A percentile compares a stretch with the other conserved stretches of the same genome.
Evolutionary conservation across 2,797 vertebrate genomes (phyloP).

Genomic region (Tamandua tetradactyla): DNA sequence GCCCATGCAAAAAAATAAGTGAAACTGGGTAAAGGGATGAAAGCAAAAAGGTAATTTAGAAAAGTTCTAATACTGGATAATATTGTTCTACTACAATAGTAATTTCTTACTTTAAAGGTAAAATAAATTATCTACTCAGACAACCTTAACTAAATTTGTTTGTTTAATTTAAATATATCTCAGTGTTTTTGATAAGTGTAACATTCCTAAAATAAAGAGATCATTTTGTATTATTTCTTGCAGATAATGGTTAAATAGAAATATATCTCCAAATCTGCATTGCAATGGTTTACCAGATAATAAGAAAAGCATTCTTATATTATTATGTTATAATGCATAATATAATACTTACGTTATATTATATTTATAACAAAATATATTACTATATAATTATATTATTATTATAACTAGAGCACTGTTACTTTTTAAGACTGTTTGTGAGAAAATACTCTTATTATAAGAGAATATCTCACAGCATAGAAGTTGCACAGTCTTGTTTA

Average conservation of each 20-base stretch:
- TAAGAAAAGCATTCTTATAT: neutral
- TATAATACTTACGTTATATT: no score
- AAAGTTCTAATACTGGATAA: neutral
- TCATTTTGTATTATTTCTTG: neutral
- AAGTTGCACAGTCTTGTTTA: neutral
- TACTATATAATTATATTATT: no score
- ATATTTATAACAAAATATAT: no score
- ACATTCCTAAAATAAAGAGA: neutral
- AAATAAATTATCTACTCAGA: neutral
- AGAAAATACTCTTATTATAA: neutral
- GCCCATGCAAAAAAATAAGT: no score
- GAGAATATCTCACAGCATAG: neutral
- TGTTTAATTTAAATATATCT: neutral
- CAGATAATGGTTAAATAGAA: neutral
- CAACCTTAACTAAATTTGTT: neutral
- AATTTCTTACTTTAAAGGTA: slow-evolving; percentile 1
- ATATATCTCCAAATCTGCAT: neutral
- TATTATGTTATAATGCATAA: no score
- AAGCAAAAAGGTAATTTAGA: neutral
- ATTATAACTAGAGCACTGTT: neutral
- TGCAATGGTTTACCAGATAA: slow-evolving; percentile 6
- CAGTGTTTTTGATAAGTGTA: neutral
- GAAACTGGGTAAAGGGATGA: neutral
- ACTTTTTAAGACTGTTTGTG: neutral
- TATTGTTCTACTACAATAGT: neutral